phyloP scores from a whole-genome alignment of 2,113 vertebrate genomes.

The Micromys minutus region DNA sequence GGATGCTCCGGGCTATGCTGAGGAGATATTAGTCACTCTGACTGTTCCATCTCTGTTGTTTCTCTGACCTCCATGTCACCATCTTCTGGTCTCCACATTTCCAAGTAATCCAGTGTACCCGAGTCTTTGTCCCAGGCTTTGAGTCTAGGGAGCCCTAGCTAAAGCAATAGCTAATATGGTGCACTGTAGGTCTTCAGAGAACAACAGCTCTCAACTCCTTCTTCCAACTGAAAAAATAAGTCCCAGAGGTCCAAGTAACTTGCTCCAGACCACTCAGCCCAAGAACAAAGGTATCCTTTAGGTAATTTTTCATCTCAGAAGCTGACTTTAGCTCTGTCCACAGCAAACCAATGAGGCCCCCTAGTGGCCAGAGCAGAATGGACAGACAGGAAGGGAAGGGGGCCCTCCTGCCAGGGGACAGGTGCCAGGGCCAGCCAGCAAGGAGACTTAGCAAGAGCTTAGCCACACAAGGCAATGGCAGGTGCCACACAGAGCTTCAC shows the following conservation, averaged over 20 bases:
- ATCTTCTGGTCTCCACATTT: neutral
- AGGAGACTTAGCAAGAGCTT: neutral
- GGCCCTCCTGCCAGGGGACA: neutral
- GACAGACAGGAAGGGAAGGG: neutral
- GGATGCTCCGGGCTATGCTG: neutral
- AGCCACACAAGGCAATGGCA: too few species aligned
- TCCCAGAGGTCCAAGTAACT: neutral
- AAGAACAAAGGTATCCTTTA: neutral
- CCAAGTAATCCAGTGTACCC: neutral
- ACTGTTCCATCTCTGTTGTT: rapidly evolving
- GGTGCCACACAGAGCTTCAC: too few species aligned
- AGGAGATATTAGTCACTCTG: neutral
- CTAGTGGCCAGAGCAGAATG: slow-evolving; percentile 68
- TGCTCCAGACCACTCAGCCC: neutral
- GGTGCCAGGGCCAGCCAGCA: neutral
- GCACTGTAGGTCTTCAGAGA: neutral
- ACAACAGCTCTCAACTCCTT: neutral
- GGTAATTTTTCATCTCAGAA: neutral
- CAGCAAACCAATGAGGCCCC: slow-evolving; percentile 74
- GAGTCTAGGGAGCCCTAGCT: neutral
- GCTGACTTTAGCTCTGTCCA: slow-evolving; percentile 58
- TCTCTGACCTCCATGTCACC: neutral
- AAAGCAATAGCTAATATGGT: neutral
- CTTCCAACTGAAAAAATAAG: slow-evolving; percentile 23
- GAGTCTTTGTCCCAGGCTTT: neutral